Percentiles rank a stretch among this genome's conserved stretches.
These are phyloP conservation scores for Pandemis corylana DNA, from an alignment of 2,888 invertebrate species.

Conservation along the genomic window DNA sequence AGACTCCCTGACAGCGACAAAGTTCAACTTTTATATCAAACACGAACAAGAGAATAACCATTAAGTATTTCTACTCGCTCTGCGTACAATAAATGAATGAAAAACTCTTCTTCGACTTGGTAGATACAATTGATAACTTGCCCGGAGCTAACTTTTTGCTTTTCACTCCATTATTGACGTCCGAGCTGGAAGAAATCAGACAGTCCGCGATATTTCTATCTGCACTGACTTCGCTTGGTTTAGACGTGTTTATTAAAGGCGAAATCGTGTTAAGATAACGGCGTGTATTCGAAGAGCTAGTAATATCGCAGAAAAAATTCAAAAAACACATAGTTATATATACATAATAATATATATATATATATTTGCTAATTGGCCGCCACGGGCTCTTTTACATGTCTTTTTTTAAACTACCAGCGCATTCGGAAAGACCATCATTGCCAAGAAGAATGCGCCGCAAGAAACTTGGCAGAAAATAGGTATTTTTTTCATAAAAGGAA, in stretches of 20 bases:
- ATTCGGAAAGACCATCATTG: no score
- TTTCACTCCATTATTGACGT: slow-evolving; percentile 72
- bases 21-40: slow-evolving; percentile 71
- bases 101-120: slow-evolving; percentile 69
- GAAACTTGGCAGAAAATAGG: no score
- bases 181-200: slow-evolving; percentile 58
- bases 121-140: slow-evolving; percentile 80
- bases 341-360: no score
- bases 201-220: slow-evolving; percentile 59
- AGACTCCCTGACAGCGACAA: slow-evolving; percentile 62
- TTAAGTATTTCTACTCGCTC: slow-evolving; percentile 72
- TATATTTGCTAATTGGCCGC: no score
- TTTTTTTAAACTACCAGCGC: no score
- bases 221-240: slow-evolving; percentile 47
- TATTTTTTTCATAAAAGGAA: no score
- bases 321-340: no score
- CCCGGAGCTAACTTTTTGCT: slow-evolving; percentile 74
- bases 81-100: slow-evolving; percentile 77
- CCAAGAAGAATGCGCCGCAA: no score
- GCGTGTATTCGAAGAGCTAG: not conserved
- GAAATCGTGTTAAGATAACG: not conserved
- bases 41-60: slow-evolving; percentile 71
- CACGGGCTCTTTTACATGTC: no score
- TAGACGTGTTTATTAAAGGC: slow-evolving; percentile 27
- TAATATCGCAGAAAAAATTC: no score